Base-by-base conservation (phyloP, 2,888 invertebrate species). In the Meteorus cinctellus region DNA sequence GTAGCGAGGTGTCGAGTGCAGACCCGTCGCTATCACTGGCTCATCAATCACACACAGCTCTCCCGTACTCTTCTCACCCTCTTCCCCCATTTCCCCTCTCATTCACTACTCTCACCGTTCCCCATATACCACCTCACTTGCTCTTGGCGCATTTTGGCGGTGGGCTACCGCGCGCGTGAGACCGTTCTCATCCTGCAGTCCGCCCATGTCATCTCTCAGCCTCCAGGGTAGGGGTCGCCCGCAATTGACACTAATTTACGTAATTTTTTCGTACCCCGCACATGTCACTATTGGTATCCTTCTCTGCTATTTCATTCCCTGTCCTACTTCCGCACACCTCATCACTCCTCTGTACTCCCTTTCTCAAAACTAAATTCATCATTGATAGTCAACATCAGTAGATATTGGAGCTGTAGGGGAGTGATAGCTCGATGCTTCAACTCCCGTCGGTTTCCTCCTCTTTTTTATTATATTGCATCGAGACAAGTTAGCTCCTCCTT, bases 11-110 rank as follows among this genome's bases (percentile, higher is more conserved):
- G 88, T 88, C 88, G 86, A 88, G 88, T 87, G 86, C 88, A 88
- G 88, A 86, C 88, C 87, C 88, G 88, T 88, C 88, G 88, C 88
- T 88, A 88, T 88, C 88, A 88, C 88, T 85, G 87, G 87, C 88
- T 88, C 88, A 88, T 88, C 88, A 88, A 88, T 88, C 88, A 88
- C 87, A 84, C 85, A 85, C 88, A 88, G 88, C 85, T 81, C 84
- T 82, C 73, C 65, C 72, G 51, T 72, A 74, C 74, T 78, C 72
- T 72, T 72, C 67, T 65, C 67, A 68, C 72, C 45, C 70, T 51
- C 48, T 69, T 73, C 68, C 68, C 24, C 59, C 8, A n/a, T 67
- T 70, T 41, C 69, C 76, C 70, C 55, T n/a, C 72, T 69, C 75
- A 60, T 68, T 31, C 59, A 78, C 59, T 55, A 34, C 41, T 24